Evolutionary conservation across 2,113 vertebrate genomes (phyloP).

Genomic region (Centropus bengalensis): DNA sequence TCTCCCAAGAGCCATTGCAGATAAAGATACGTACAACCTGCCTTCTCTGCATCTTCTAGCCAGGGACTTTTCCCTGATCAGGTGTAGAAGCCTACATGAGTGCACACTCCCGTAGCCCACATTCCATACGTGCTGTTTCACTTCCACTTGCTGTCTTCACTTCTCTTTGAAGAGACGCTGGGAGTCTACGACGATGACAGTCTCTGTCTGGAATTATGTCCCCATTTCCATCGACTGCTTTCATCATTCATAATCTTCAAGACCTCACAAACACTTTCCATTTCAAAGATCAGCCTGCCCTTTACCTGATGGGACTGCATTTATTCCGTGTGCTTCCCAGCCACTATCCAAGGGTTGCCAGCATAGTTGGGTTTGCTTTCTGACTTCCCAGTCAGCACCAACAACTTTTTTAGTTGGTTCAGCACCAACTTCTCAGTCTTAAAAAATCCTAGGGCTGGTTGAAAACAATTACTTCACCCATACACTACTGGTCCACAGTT

Average conservation of each 20-base stretch:
- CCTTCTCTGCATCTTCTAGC: not conserved
- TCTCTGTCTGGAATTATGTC: not conserved
- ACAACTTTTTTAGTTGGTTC: not conserved
- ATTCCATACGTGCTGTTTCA: rapidly evolving
- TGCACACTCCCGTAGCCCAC: rapidly evolving
- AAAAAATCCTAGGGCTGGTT: not conserved
- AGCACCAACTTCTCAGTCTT: not conserved
- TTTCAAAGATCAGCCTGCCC: not conserved
- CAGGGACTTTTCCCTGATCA: rapidly evolving
- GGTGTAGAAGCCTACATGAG: rapidly evolving
- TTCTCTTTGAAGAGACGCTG: not conserved
- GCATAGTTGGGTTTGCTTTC: not conserved
- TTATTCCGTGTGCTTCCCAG: not conserved
- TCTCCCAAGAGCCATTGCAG: not conserved
- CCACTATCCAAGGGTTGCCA: not conserved
- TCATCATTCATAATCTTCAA: not conserved
- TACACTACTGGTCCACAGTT: not conserved
- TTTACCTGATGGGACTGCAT: not conserved
- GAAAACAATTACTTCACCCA: not conserved
- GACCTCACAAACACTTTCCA: not conserved
- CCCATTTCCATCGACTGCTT: not conserved
- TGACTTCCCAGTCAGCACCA: not conserved
- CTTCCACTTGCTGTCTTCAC: not conserved
- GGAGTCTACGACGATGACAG: rapidly evolving
- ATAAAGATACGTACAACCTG: not conserved